phyloP scores from a whole-genome alignment of 2,888 invertebrate species.

The Drosophila recens region DNA sequence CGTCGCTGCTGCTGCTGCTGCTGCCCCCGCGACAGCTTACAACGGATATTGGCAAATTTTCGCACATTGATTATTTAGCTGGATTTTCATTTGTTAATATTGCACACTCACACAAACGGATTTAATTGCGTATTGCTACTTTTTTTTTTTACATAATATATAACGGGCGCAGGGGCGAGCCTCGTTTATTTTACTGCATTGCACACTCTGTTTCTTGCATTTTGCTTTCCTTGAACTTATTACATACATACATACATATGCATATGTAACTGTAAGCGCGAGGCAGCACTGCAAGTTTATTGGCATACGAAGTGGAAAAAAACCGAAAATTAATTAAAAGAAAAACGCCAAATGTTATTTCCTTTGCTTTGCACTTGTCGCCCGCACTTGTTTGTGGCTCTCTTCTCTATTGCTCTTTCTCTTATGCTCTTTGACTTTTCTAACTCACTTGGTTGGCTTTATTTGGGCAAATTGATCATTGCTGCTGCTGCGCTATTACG shows the following conservation, averaged over 20 bases:
- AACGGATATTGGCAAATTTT: slow-evolving; percentile 49
- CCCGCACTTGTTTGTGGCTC: slow-evolving; percentile 38
- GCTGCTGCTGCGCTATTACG: slow-evolving; percentile 22
- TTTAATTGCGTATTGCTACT: slow-evolving; percentile 6
- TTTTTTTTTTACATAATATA: slow-evolving; percentile 44
- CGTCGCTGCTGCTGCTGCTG: slow-evolving; percentile 22
- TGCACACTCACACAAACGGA: slow-evolving; percentile 35
- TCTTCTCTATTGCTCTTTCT: slow-evolving; percentile 1
- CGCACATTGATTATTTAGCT: slow-evolving; percentile 63
- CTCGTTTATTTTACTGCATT: slow-evolving; percentile 47
- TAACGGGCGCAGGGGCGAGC: slow-evolving; percentile 34
- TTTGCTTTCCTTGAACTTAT: slow-evolving; percentile 63
- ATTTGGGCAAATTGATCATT: slow-evolving; percentile 64
- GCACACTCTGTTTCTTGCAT: slow-evolving; percentile 55
- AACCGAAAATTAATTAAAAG: slow-evolving; percentile 36
- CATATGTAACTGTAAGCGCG: slow-evolving; percentile 33
- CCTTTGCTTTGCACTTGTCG: slow-evolving; percentile 41
- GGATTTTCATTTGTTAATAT: slow-evolving; percentile 37
- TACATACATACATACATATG: slow-evolving; percentile 17
- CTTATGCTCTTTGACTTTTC: slow-evolving; percentile 7
- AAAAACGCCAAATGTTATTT: slow-evolving; percentile 39
- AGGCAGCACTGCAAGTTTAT: slow-evolving; percentile 36
- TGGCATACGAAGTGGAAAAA: slow-evolving; percentile 28
- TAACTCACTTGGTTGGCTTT: slow-evolving; percentile 44
- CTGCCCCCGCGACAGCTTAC: slow-evolving; percentile 26